Evolutionary conservation across 2,113 vertebrate species (phyloP), one percentile per base, ranked within the genome.

Genomic region (Lophura nycthemera): DNA sequence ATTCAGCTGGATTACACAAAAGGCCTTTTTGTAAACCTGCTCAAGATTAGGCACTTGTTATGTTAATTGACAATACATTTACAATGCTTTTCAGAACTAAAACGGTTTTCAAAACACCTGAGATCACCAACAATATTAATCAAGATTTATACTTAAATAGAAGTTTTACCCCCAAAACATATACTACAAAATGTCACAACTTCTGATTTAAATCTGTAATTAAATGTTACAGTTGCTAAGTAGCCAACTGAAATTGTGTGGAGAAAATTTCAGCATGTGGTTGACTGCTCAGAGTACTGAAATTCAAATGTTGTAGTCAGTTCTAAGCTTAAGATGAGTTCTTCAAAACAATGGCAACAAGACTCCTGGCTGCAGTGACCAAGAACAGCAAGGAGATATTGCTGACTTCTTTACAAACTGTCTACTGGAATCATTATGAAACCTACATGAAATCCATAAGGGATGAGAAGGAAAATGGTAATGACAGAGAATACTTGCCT

Each of bases 241-340:
- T 29, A 84, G 92, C 79, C 89, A 97, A 75, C 12, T 92, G 84
- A 94, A 96, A 82, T 43, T 57, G 15, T 45, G 70, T 73, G 47
- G 74, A 91, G 63, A 96, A 92, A 86, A 92, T 89, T 54, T 94
- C 94, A 95, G 57, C 72, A 87, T 34, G 65, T 90, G 86, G 75
- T 78, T 92, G 76, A 13, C 48, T 87, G 43, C 71, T 79, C 43
- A 22, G 9, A 64, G 69, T 67, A 61, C 45, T 84, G 92, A 95
- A 83, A 85, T 90, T 48, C 13, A 2, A 95, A 90, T 69, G 40
- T 60, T 88, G 61, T 47, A 60, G 45, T 34, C 42, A 79, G 64
- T 25, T 94, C 66, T 54, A 90, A 90, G 66, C 12, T 72, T 74
- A 27, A 25, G 30, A 65, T 65, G 32, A 76, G 36, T 82, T 95